Base-by-base conservation (phyloP, 1,140 invertebrate species). In the Microplitis demolitor region DNA sequence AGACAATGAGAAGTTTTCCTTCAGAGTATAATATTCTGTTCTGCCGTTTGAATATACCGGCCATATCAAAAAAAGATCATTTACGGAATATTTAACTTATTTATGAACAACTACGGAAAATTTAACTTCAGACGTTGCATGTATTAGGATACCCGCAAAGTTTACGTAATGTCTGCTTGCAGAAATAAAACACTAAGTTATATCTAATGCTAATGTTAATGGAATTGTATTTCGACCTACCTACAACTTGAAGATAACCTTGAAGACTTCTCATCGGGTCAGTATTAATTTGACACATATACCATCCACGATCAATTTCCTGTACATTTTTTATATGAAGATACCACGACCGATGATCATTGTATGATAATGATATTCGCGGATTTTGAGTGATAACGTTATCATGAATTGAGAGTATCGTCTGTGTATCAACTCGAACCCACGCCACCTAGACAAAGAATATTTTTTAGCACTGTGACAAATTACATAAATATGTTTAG, bases 341-440 rank as follows among this genome's bases (percentile, higher is more conserved):
- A 83, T 93, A 96, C 94, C 95, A 96, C 6, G 94, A 94, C 6
- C 94, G 90, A 82, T 96, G 94, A 82, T 96, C 94, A 82, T 95
- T 96, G 86, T 93, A 95, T 16, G 94, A 93, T 54, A 96, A 87
- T 8, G 93, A 93, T 74, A 97, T 95, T 74, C 96, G 90, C 4
- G 93, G 91, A 85, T 97, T 96, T 83, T 96, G 92, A 3, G 95
- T 95, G 76, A 96, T 95, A 54, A 97, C 94, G 80, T 94, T 93
- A 83, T 95, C 92, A 80, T 96, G 95, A 78, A 97, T 96, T 33
- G 95, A 95, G 35, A 97, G 87, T 76, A 96, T 96, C 3, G 96
- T 96, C 85, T 97, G 95, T 1, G 96, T 97, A 80, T 97, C 95
- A 35, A 97, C 94, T 39, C 95, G 89, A 4, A 97, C 94, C 94